Evolutionary conservation across 2,888 invertebrate genomes (phyloP), one percentile per base, ranked within the genome.

Genomic region (Rhagophthalmus giganteus): DNA sequence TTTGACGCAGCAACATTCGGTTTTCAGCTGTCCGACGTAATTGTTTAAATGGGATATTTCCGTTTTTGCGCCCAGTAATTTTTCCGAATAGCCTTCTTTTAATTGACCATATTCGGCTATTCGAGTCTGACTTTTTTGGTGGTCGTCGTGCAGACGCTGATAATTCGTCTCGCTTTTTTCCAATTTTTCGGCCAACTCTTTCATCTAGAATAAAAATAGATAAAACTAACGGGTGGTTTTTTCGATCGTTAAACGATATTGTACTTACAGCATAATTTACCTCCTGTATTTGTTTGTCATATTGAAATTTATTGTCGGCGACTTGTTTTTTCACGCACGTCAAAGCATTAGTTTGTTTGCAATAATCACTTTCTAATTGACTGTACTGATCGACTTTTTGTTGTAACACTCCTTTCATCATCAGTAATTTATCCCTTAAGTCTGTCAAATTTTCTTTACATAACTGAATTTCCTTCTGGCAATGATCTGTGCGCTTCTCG

Each of bases 231-330:
- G n/a, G n/a, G n/a, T n/a, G n/a, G n/a, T n/a, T n/a, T n/a, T n/a
- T n/a, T n/a, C n/a, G n/a, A n/a, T n/a, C n/a, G n/a, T n/a, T n/a
- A n/a, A n/a, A n/a, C n/a, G n/a, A n/a, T n/a, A n/a, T n/a, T n/a
- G n/a, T n/a, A n/a, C n/a, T n/a, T n/a, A n/a, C n/a, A n/a, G 63
- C 67, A 39, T 58, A 55, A 50, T 67, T 66, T 31, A 69, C 51
- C 30, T 67, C 66, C 9, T 56, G 45, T 5, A 68, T 56, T 20
- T 70, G 65, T 39, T 68, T 62, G 39, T 64, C 61, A 35, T 67
- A 66, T 25, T 62, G 50, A 14, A 55, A 53, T 26, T 41, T 67
- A 30, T 60, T 60, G 31, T 62, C 60, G 7, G 64, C 62, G 34
- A 69, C 37, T 40, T 68, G 67, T 33, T 62, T 58, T 50, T 66